Conservation (phyloP, 2,797 vertebrate genomes). For the Dendrocincla tyrannina region DNA sequence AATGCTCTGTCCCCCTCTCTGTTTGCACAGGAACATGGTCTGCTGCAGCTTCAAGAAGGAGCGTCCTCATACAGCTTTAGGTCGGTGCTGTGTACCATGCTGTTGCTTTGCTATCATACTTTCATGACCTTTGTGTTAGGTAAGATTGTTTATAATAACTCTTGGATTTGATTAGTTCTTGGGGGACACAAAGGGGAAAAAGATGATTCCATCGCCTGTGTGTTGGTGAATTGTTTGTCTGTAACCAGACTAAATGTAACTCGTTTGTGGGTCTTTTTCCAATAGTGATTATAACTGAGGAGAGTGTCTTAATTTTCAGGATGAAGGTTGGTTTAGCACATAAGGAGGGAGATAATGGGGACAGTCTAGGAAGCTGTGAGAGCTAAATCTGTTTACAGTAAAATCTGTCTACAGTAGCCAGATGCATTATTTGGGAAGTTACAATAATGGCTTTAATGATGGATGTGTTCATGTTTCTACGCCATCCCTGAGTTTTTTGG, state of each 20-base stretch:
- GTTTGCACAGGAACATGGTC: constrained; percentile 87
- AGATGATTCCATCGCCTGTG: background rate
- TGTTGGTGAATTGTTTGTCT: background rate
- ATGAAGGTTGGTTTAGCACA: background rate
- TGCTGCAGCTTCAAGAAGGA: constrained; percentile 93
- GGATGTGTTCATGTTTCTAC: background rate
- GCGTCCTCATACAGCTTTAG: constrained; percentile 88
- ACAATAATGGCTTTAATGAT: background rate
- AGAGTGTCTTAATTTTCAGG: background rate
- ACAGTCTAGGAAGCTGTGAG: background rate
- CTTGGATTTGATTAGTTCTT: constrained; percentile 44
- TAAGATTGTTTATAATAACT: constrained; percentile 75
- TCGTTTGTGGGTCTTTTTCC: background rate
- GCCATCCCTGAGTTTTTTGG: background rate
- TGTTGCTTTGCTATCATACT: constrained; percentile 97
- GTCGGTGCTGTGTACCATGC: constrained; percentile 94
- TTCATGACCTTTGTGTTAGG: constrained; percentile 99
- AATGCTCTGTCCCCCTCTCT: background rate
- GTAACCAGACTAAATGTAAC: background rate
- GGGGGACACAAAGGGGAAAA: background rate
- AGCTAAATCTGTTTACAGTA: background rate
- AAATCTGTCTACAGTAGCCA: background rate
- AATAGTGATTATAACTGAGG: background rate
- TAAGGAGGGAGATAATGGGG: background rate
- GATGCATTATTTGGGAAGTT: background rate